Percentiles rank a stretch among this genome's conserved stretches.
These are phyloP conservation scores for Xenopus laevis DNA, from an alignment of 2,113 vertebrate genomes.

Conservation along the genomic window DNA sequence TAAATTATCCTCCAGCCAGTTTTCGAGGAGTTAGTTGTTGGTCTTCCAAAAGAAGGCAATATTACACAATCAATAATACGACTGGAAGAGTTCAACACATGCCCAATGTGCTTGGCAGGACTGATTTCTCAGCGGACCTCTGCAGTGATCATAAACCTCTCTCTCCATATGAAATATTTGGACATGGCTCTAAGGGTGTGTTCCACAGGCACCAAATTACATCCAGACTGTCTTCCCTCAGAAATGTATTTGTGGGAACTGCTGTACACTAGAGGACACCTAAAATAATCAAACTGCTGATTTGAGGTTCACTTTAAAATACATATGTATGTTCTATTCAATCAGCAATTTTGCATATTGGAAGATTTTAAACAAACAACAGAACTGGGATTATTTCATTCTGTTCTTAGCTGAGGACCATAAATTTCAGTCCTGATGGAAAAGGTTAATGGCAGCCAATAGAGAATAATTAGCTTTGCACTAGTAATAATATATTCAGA, in stretches of 20 bases:
- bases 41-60: background rate
- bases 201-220: background rate
- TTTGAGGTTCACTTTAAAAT: background rate
- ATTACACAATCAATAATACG: too few species aligned
- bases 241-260: background rate
- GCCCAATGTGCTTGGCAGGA: background rate
- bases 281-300: background rate
- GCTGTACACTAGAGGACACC: background rate
- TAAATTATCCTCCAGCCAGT: too few species aligned
- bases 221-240: background rate
- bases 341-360: constrained; percentile 3
- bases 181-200: background rate
- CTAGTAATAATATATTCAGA: too few species aligned
- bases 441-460: background rate
- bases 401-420: background rate
- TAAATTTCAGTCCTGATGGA: background rate
- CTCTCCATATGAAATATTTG: background rate
- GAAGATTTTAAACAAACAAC: background rate
- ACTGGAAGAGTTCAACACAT: background rate
- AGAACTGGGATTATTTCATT: background rate
- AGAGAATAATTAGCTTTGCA: too few species aligned
- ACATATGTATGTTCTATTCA: background rate
- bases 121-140: constrained; percentile 4
- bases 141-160: background rate
- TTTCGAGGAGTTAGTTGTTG: background rate